These are phyloP conservation scores for Drosophila paracracens DNA, from an alignment of 2,888 invertebrate species.

Conservation along the genomic window DNA sequence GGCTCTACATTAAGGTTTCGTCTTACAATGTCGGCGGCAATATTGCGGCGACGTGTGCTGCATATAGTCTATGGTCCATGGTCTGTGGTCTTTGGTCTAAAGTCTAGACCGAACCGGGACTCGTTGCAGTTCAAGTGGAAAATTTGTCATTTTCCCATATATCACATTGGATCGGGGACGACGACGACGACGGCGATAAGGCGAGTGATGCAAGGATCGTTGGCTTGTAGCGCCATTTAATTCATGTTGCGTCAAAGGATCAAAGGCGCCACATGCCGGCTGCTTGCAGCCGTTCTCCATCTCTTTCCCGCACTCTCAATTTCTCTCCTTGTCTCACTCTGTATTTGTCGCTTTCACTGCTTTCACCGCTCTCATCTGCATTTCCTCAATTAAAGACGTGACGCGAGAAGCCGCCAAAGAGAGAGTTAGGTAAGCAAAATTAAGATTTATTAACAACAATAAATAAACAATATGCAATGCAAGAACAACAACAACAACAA, in stretches of 20 bases:
- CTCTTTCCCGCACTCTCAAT: conserved; percentile 8
- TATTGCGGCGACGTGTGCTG: conserved; percentile 67
- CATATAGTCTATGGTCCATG: conserved; percentile 18
- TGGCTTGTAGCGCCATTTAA: conserved; percentile 67
- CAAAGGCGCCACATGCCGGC: conserved; percentile 79
- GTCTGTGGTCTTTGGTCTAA: neutral
- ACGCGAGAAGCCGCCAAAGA: conserved; percentile 70
- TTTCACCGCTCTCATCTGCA: conserved; percentile 71
- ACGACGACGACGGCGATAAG: conserved; percentile 54
- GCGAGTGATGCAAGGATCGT: conserved; percentile 49
- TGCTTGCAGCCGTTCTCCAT: conserved; percentile 30
- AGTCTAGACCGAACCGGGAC: conserved; percentile 28
- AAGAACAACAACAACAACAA: conserved; percentile 7
- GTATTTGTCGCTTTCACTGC: conserved; percentile 34
- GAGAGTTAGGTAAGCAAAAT: conserved; percentile 68
- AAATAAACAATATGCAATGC: conserved; percentile 66
- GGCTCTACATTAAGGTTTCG: conserved; percentile 63
- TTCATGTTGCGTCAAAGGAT: conserved; percentile 82
- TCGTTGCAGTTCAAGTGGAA: conserved; percentile 71
- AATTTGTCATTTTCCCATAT: conserved; percentile 79
- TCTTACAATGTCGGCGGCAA: conserved; percentile 70
- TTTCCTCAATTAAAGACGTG: conserved; percentile 63
- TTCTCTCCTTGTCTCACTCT: conserved; percentile 11
- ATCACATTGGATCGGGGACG: conserved; percentile 53
- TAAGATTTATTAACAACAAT: conserved; percentile 78